Conservation (phyloP, 2,113 vertebrate species). For the Natator depressus region DNA sequence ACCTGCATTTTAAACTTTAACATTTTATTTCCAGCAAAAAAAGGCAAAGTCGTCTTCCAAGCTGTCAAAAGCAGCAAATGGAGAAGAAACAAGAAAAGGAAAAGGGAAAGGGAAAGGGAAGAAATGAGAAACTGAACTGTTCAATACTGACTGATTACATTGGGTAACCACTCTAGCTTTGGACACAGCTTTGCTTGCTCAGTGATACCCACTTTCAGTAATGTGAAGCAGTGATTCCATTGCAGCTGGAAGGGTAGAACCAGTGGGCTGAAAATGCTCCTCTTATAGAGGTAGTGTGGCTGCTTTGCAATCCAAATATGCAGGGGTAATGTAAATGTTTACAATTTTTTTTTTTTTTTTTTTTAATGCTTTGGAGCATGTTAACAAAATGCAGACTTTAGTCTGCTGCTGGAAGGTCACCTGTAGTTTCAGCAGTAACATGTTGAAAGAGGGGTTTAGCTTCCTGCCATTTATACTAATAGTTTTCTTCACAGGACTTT, state of each 20-base stretch:
- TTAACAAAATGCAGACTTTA: neutral
- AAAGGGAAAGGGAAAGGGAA: conserved; percentile 88
- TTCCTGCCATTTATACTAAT: conserved; percentile 18
- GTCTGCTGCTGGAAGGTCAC: neutral
- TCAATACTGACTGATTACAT: neutral
- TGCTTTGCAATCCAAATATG: neutral
- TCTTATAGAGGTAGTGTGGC: conserved; percentile 66
- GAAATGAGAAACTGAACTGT: conserved; percentile 54
- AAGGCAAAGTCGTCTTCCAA: conserved; percentile 86
- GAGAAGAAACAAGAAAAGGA: conserved; percentile 82
- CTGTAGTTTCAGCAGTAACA: neutral
- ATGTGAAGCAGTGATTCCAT: neutral
- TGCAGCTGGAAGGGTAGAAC: neutral
- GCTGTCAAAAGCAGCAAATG: conserved; percentile 82
- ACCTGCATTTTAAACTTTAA: neutral
- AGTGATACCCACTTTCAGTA: neutral
- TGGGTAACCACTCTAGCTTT: conserved; percentile 8
- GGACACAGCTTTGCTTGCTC: conserved; percentile 24
- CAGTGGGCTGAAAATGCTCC: neutral
- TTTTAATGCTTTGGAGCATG: neutral
- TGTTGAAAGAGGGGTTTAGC: neutral
- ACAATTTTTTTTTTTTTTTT: too few species aligned
- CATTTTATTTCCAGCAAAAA: conserved; percentile 81
- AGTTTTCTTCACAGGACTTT: conserved; percentile 38
- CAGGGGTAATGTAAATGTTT: neutral